Conservation (phyloP, 2,113 vertebrate genomes). For the Cephalopterus ornatus region DNA sequence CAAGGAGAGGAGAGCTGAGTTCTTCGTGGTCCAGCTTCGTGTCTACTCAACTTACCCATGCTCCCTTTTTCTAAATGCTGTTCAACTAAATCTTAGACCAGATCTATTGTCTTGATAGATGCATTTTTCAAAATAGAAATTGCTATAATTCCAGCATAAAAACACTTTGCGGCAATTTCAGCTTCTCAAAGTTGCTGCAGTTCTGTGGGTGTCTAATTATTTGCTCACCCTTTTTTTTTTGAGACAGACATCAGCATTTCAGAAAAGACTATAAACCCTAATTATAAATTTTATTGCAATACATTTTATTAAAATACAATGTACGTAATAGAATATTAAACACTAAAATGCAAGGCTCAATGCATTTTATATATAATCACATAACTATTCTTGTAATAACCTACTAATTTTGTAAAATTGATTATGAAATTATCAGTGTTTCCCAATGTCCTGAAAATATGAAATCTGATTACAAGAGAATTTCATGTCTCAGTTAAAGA, state of each 20-base stretch:
- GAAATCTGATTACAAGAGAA: neutral
- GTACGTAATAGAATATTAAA: neutral
- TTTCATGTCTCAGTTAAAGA: neutral
- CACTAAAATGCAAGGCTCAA: neutral
- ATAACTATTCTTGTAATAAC: neutral
- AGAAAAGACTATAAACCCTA: neutral
- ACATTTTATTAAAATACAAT: neutral
- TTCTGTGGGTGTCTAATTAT: neutral
- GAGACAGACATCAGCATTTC: neutral
- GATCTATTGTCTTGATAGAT: neutral
- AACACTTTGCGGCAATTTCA: neutral
- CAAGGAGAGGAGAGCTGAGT: neutral
- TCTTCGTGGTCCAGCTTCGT: neutral
- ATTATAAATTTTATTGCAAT: neutral
- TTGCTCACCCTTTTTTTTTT: neutral
- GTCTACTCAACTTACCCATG: neutral
- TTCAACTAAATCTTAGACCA: neutral
- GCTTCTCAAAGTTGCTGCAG: neutral
- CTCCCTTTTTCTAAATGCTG: neutral
- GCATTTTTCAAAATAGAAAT: neutral
- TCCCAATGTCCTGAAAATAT: neutral
- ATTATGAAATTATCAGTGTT: neutral
- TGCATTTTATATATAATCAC: neutral
- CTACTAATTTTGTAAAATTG: neutral
- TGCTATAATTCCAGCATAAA: neutral